phyloP scores from a whole-genome alignment of 2,113 vertebrate genomes.

The Martes martes region DNA sequence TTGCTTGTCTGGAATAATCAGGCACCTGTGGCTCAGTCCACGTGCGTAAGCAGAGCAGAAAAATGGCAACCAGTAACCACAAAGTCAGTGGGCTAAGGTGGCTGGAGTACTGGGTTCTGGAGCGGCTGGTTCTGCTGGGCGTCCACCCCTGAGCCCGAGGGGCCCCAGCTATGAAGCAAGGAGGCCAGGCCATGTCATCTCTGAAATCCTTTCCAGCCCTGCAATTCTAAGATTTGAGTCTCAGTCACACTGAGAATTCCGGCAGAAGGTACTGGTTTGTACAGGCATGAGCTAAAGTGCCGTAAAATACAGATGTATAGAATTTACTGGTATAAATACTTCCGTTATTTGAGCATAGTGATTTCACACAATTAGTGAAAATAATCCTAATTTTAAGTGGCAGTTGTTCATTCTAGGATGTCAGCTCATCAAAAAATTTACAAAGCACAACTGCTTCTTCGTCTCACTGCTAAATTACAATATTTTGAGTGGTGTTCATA shows the following conservation, averaged over 20 bases:
- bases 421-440: not conserved
- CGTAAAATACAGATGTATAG: not conserved
- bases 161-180: not conserved
- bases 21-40: not conserved
- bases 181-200: not conserved
- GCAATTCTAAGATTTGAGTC: not conserved
- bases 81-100: not conserved
- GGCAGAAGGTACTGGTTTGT: not conserved
- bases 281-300: not conserved
- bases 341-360: not conserved
- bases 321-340: not conserved
- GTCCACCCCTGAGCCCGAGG: accelerated
- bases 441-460: not conserved
- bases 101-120: not conserved
- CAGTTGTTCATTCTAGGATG: not conserved
- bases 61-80: accelerated
- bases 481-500: not conserved
- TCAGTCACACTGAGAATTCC: not conserved
- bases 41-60: accelerated
- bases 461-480: not conserved
- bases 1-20: not conserved
- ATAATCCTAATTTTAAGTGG: not conserved
- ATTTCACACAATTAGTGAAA: not conserved
- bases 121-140: no score
- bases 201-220: not conserved